These are phyloP conservation scores for Tokudaia tokunoshimensis DNA, from an alignment of 2,797 vertebrate genomes.

Conservation along the genomic window DNA sequence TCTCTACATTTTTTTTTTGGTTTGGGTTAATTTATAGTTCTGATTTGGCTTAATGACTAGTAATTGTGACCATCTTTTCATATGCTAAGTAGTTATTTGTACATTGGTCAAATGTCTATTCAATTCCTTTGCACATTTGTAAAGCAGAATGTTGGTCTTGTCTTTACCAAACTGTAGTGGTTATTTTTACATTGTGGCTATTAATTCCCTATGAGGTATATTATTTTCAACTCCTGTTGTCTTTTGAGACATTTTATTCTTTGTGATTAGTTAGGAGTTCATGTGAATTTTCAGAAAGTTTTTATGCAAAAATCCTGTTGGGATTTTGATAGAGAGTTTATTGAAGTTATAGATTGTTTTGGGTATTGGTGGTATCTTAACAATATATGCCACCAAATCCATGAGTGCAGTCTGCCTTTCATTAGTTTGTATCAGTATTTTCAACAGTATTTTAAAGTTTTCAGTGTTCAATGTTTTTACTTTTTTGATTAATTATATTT, in stretches of 20 bases:
- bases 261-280: neutral
- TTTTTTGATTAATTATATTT: neutral
- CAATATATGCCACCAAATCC: neutral
- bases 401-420: neutral
- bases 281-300: constrained; percentile 10
- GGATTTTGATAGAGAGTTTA: constrained; percentile 6
- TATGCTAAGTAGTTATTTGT: neutral
- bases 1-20: neutral
- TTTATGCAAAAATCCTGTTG: constrained; percentile 12
- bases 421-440: constrained; percentile 31
- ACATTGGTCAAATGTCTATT: constrained; percentile 6
- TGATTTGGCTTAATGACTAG: constrained; percentile 3
- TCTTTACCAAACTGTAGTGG: neutral
- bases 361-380: neutral
- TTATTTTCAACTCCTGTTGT: neutral
- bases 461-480: neutral
- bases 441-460: neutral
- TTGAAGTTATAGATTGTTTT: constrained; percentile 3
- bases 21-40: neutral
- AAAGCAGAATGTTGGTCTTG: neutral
- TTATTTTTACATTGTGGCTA: neutral
- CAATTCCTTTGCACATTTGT: neutral
- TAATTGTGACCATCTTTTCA: neutral
- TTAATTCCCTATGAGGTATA: neutral
- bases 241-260: neutral